Evolutionary conservation across 2,888 invertebrate genomes (phyloP), one percentile per base, ranked within the genome.

Genomic region (Chaitophorus viminalis): DNA sequence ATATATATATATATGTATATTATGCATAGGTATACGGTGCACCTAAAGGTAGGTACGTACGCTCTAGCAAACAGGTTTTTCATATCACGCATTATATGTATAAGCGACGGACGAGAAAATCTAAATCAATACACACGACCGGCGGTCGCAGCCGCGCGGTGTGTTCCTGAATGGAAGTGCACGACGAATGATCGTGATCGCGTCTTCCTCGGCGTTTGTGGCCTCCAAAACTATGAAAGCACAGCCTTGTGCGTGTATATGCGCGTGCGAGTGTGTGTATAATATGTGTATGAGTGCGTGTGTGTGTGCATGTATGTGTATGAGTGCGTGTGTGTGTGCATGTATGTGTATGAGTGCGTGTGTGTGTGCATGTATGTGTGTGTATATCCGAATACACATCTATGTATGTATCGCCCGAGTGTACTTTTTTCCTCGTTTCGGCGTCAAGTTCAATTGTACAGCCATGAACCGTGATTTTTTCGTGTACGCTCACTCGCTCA

Each of bases 401-500:
- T n/a, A n/a, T n/a, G n/a, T n/a, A n/a, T n/a, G n/a, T n/a, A n/a
- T n/a, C 11, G 25, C 21, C 36, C 82, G 75, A 21, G 39, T n/a
- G 75, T 75, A 46, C 29, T 31, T 31, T 82, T 70, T 75, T 77
- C 77, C 36, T n/a, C 77, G 18, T 85, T 86, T 54, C 78, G 70
- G 79, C 70, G 54, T 78, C 72, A 86, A 79, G 79, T 86, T 74
- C 72, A 79, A 86, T 79, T 60, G 79, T 74, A 74, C 78, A 86
- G 86, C 86, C 86, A 60, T 86, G 86, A 86, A 86, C 86, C 86
- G 39, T 86, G 79, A 86, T 79, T 70, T 68, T 86, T 60, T 60
- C 82, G 65, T 29, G 75, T 75, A 65, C 31, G 11, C 54, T 11
- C 36, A 72, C 54, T 21, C 77, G 36, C 60, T 33, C n/a, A 65